phyloP scores from a whole-genome alignment of 2,113 vertebrate genomes.

The Salminus brasiliensis region DNA sequence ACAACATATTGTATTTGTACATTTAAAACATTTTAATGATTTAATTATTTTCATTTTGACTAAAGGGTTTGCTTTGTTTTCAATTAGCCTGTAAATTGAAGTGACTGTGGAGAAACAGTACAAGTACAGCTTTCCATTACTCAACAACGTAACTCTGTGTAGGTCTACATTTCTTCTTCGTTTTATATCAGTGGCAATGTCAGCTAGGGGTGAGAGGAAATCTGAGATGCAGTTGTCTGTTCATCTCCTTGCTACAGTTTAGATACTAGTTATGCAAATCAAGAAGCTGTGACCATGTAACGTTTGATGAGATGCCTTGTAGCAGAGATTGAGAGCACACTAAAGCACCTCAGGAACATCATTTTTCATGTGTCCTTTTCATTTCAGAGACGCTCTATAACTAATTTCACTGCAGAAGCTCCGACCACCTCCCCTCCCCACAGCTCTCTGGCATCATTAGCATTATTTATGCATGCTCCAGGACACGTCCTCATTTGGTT shows the following conservation, averaged over 20 bases:
- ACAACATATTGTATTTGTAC: no score
- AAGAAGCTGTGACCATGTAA: slow-evolving; percentile 14
- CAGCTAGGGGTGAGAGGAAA: slow-evolving; percentile 1
- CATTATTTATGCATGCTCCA: slow-evolving; percentile 72
- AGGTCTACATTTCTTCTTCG: not conserved
- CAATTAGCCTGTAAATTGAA: no score
- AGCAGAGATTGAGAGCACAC: slow-evolving; percentile 42
- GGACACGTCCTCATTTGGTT: slow-evolving; percentile 55
- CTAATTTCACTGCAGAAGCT: slow-evolving; percentile 63
- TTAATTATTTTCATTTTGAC: no score
- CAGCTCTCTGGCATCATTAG: slow-evolving; percentile 66
- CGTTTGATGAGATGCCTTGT: slow-evolving; percentile 44
- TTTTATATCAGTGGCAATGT: not conserved
- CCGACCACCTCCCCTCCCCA: slow-evolving; percentile 61
- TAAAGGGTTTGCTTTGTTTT: no score
- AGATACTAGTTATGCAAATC: slow-evolving; percentile 39
- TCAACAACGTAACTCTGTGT: slow-evolving; percentile 21
- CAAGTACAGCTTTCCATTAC: not conserved
- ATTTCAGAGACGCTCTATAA: slow-evolving; percentile 67
- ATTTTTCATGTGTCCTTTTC: slow-evolving; percentile 68
- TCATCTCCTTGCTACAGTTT: slow-evolving; percentile 7
- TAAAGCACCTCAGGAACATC: slow-evolving; percentile 59
- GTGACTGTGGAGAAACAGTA: not conserved
- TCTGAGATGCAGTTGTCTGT: slow-evolving; percentile 1
- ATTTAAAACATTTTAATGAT: no score